Conservation (phyloP, 2,888 invertebrate genomes). For the Caenorhabditis imperialis region DNA sequence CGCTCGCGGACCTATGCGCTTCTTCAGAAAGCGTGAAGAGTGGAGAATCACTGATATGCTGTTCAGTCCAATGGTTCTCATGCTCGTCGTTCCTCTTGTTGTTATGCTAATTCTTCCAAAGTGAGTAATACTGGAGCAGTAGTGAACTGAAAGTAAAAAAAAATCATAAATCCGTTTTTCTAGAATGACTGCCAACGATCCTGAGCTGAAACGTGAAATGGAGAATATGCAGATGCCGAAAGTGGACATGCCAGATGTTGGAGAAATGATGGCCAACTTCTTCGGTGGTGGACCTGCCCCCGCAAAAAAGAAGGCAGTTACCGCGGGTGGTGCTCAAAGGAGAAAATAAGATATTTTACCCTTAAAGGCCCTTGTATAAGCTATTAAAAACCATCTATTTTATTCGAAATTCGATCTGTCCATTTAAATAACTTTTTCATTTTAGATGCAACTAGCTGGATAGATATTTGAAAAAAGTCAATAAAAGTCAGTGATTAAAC, state of each 20-base stretch:
- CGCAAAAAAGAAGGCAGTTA: slow-evolving; percentile 67
- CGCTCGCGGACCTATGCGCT: slow-evolving; percentile 83
- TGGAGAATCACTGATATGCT: slow-evolving; percentile 96
- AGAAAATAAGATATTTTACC: too few species aligned
- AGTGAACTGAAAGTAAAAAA: too few species aligned
- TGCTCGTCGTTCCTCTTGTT: slow-evolving; percentile 71
- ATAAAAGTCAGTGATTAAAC: too few species aligned
- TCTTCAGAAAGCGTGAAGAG: slow-evolving; percentile 82
- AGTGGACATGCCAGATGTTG: slow-evolving; percentile 89
- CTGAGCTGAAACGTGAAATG: slow-evolving; percentile 89
- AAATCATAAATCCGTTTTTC: not conserved
- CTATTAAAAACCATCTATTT: too few species aligned
- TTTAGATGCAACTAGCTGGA: too few species aligned
- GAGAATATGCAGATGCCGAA: slow-evolving; percentile 75
- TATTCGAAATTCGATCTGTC: too few species aligned
- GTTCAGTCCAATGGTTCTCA: slow-evolving; percentile 90
- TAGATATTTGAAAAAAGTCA: too few species aligned
- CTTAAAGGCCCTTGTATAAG: too few species aligned
- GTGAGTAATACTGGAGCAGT: slow-evolving; percentile 53
- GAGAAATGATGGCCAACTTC: slow-evolving; percentile 91
- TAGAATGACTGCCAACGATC: slow-evolving; percentile 85
- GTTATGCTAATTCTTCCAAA: slow-evolving; percentile 70
- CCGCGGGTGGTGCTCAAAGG: slow-evolving; percentile 13
- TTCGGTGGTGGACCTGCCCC: slow-evolving; percentile 84
- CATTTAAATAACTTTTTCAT: too few species aligned